A percentile compares a stretch with the other conserved stretches of the same genome.
These are phyloP conservation scores for Speoplatyrhinus poulsoni DNA, from an alignment of 2,113 vertebrate genomes.

Conservation along the genomic window DNA sequence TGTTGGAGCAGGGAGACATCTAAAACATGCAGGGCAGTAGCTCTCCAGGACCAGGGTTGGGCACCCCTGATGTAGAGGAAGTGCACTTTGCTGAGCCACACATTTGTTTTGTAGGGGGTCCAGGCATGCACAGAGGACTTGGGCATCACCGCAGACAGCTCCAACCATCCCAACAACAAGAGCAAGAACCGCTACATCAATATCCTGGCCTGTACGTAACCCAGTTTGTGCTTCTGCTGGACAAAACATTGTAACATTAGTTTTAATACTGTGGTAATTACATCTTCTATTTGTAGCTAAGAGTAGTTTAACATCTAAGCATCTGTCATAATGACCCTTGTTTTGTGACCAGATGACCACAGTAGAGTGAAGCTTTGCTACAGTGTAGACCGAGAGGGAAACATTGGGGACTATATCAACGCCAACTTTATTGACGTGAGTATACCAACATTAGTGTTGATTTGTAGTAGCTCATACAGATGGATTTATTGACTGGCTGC, in stretches of 20 bases:
- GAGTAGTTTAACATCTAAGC: not conserved
- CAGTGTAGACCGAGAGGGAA: constrained; percentile 86
- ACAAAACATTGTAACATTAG: too few relatives aligned
- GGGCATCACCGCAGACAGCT: constrained; percentile 90
- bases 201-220: constrained; percentile 91
- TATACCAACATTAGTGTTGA: constrained; percentile 6
- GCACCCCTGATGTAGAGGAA: too few relatives aligned
- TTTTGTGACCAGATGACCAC: constrained; percentile 85
- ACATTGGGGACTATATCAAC: constrained; percentile 93
- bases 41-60: too few relatives aligned
- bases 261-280: not conserved
- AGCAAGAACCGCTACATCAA: constrained; percentile 97
- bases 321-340: not conserved
- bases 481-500: not conserved
- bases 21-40: too few relatives aligned
- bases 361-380: constrained; percentile 91
- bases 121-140: constrained; percentile 91
- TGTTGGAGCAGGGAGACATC: too few relatives aligned
- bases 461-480: not conserved
- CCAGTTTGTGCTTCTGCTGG: not conserved
- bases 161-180: constrained; percentile 94
- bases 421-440: constrained; percentile 97
- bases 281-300: not conserved
- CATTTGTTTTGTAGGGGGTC: constrained; percentile 83
- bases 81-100: not conserved